Conservation (phyloP, 2,888 invertebrate genomes). For the Tetanocera ferruginea region DNA sequence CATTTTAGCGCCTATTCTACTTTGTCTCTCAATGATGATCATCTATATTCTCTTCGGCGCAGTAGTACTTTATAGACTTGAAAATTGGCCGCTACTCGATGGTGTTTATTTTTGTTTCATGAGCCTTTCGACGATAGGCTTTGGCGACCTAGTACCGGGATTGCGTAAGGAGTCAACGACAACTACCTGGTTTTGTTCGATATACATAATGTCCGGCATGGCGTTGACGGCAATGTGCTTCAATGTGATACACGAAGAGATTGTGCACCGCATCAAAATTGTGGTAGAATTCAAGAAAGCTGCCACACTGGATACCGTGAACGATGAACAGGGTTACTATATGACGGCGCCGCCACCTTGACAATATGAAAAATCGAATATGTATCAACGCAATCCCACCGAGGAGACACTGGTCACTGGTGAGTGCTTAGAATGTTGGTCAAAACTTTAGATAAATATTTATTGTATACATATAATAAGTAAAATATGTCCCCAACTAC, state of each 20-base stretch:
- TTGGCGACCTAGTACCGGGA: constrained; percentile 88
- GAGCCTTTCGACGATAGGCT: constrained; percentile 93
- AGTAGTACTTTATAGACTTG: constrained; percentile 87
- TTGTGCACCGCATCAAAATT: constrained; percentile 84
- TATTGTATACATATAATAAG: too few species aligned
- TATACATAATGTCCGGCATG: constrained; percentile 88
- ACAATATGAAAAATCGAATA: constrained; percentile 68
- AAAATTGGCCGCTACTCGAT: constrained; percentile 91
- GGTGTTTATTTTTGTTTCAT: constrained; percentile 97
- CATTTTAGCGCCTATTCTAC: constrained; percentile 89
- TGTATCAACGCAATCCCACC: constrained; percentile 73
- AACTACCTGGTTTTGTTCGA: constrained; percentile 90
- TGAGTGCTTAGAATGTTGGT: constrained; percentile 45
- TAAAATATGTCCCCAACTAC: too few species aligned
- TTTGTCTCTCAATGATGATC: constrained; percentile 91
- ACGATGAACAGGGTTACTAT: constrained; percentile 62
- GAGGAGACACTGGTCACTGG: constrained; percentile 73
- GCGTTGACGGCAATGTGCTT: constrained; percentile 92
- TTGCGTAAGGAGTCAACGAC: constrained; percentile 72
- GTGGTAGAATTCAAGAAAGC: constrained; percentile 68
- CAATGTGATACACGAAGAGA: constrained; percentile 90
- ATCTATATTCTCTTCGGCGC: constrained; percentile 93
- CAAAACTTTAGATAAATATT: too few species aligned
- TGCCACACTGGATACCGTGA: constrained; percentile 54
- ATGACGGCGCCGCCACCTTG: constrained; percentile 61